phyloP scores from a whole-genome alignment of 2,797 vertebrate genomes.

The Alcedo atthis region DNA sequence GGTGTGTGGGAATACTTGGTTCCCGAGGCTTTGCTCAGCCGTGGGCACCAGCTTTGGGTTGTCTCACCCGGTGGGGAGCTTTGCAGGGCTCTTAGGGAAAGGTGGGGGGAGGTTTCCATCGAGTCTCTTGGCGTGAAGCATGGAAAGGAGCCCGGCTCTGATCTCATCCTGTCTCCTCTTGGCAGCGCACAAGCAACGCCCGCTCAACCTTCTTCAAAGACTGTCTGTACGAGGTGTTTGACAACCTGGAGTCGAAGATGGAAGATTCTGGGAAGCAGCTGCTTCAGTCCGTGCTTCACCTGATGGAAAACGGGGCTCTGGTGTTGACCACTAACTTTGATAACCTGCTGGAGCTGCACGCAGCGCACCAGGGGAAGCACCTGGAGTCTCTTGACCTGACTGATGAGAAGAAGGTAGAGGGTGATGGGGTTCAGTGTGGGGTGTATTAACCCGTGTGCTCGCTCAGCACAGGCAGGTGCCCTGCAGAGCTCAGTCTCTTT shows the following conservation, averaged over 20 bases:
- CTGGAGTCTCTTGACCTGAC: constrained; percentile 96
- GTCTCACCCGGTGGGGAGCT: neutral
- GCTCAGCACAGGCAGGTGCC: neutral
- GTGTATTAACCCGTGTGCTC: neutral
- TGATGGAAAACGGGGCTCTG: constrained; percentile 94
- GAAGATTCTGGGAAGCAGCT: constrained; percentile 93
- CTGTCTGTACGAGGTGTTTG: constrained; percentile 96
- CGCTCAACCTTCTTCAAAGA: constrained; percentile 97
- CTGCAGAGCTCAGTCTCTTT: neutral
- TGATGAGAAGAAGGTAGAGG: constrained; percentile 91
- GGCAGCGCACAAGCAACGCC: constrained; percentile 92
- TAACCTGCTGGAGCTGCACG: constrained; percentile 94
- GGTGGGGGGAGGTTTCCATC: rapidly evolving
- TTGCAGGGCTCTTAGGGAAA: neutral
- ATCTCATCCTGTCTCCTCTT: constrained; percentile 8
- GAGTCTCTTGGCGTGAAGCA: rapidly evolving
- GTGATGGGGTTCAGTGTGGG: neutral
- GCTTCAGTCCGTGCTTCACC: constrained; percentile 90
- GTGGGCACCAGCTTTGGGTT: neutral
- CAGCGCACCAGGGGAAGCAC: constrained; percentile 90
- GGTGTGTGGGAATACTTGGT: constrained; percentile 47
- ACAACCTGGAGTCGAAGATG: constrained; percentile 95
- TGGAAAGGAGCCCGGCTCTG: neutral
- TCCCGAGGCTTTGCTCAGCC: neutral
- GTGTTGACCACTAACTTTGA: constrained; percentile 97